Evolutionary conservation across 2,888 invertebrate genomes (phyloP).

Genomic region (Oxytorus armatus): DNA sequence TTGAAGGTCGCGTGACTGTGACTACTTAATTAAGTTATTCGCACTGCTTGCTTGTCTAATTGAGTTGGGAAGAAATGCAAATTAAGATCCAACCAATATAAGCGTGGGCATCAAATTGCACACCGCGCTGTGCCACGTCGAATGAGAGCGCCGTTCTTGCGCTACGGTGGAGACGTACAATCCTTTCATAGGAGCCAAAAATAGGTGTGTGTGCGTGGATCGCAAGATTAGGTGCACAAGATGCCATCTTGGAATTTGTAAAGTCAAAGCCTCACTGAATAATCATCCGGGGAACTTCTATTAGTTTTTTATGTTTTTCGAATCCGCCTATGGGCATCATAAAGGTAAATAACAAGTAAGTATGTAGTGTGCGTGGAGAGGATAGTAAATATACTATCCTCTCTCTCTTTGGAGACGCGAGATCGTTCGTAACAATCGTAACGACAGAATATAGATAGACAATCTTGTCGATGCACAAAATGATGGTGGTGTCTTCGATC

Average conservation of each 20-base stretch:
- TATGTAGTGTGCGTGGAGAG: constrained; percentile 42
- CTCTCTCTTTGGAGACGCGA: constrained; percentile 5
- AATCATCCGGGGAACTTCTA: constrained; percentile 31
- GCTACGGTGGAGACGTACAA: neutral
- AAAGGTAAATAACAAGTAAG: constrained; percentile 56
- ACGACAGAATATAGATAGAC: no score
- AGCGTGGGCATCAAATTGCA: constrained; percentile 12
- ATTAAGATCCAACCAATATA: constrained; percentile 27
- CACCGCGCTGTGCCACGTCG: neutral
- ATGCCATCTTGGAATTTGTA: constrained; percentile 36
- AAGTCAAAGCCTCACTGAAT: constrained; percentile 30
- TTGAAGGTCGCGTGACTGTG: constrained; percentile 36
- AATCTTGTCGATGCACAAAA: no score
- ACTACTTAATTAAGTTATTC: constrained; percentile 52
- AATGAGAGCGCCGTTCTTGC: neutral
- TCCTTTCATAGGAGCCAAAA: constrained; percentile 31
- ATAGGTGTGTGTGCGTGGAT: constrained; percentile 27
- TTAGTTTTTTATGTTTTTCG: constrained; percentile 35
- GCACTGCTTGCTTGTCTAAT: constrained; percentile 28
- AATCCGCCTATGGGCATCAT: constrained; percentile 45
- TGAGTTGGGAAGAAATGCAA: constrained; percentile 43
- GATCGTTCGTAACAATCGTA: constrained; percentile 29
- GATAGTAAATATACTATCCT: constrained; percentile 44
- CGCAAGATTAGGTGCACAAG: constrained; percentile 24
- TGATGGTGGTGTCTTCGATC: no score